These are phyloP conservation scores for Petrocephalus schoutedeni DNA, from an alignment of 2,797 vertebrate genomes.

Conservation along the genomic window DNA sequence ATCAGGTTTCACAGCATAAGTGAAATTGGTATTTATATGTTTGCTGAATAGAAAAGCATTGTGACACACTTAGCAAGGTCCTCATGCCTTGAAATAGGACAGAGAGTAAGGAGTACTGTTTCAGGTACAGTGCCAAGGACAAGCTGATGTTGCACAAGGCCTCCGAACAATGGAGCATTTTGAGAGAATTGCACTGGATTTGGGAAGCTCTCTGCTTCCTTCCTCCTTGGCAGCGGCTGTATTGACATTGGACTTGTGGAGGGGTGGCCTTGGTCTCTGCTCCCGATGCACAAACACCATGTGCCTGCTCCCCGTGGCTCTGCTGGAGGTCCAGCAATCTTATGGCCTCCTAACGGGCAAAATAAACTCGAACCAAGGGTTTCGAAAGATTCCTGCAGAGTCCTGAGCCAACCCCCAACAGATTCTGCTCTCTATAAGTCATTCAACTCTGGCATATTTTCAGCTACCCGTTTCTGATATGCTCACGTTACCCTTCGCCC, in stretches of 20 bases:
- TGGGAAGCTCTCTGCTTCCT: neutral
- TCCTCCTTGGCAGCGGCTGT: neutral
- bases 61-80: neutral
- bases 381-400: neutral
- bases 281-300: neutral
- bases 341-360: neutral
- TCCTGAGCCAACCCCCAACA: neutral
- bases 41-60: neutral
- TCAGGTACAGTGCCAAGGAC: neutral
- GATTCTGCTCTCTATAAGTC: neutral
- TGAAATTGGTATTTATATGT: neutral
- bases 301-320: neutral
- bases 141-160: neutral
- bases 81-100: neutral
- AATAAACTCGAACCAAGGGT: neutral
- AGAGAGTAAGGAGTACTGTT: neutral
- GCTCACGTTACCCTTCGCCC: neutral
- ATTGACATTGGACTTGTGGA: neutral
- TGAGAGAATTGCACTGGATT: neutral
- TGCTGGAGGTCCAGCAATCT: neutral
- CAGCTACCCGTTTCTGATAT: neutral
- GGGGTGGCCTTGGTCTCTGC: neutral
- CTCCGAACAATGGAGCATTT: neutral
- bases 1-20: neutral
- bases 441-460: neutral